These are phyloP conservation scores for Scartelaos histophorus DNA, from an alignment of 2,113 vertebrate species.

Conservation along the genomic window DNA sequence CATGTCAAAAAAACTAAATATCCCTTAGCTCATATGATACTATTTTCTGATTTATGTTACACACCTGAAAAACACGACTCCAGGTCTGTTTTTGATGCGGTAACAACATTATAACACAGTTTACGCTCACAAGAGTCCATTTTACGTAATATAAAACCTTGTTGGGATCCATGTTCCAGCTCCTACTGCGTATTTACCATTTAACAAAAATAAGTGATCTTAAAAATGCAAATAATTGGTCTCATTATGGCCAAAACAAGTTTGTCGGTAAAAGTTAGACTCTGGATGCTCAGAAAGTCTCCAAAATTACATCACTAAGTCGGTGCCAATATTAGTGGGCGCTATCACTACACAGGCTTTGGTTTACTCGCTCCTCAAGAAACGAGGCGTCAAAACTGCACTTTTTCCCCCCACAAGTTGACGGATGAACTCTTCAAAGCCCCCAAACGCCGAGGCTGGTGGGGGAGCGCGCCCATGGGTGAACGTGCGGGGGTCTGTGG, in stretches of 20 bases:
- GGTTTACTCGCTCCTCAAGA: not conserved
- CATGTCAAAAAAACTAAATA: no score
- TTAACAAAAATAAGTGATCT: no score
- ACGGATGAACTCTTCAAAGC: conserved; percentile 65
- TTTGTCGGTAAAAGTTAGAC: not conserved
- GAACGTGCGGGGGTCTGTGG: conserved; percentile 41
- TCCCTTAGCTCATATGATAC: no score
- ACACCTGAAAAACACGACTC: no score
- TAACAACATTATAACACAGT: no score
- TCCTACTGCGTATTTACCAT: no score
- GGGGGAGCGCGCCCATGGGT: conserved; percentile 59
- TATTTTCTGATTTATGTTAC: no score
- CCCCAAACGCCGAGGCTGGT: conserved; percentile 45
- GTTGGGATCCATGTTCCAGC: no score
- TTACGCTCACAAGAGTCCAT: no score
- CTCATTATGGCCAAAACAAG: not conserved
- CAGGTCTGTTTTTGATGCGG: no score
- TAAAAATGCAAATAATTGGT: not conserved
- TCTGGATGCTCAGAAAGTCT: not conserved
- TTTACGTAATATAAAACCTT: no score
- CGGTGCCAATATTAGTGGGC: conserved; percentile 1
- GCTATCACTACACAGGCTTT: not conserved
- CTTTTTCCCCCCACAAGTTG: conserved; percentile 29
- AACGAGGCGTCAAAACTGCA: conserved; percentile 31
- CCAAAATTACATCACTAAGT: not conserved